Evolutionary conservation across 2,888 invertebrate species (phyloP).

Genomic region (Papilio elwesi): DNA sequence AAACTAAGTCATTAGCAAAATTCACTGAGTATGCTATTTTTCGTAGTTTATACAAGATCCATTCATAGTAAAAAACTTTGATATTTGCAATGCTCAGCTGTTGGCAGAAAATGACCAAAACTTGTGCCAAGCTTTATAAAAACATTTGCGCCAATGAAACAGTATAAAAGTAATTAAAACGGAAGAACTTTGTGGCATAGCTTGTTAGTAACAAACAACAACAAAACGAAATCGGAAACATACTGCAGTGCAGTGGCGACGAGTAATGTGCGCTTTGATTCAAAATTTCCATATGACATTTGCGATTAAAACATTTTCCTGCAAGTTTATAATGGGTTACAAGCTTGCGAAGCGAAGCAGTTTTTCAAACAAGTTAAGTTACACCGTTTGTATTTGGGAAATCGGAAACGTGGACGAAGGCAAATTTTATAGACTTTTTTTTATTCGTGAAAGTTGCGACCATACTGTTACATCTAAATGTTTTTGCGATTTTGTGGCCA

Average conservation of each 20-base stretch:
- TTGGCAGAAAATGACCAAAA: conserved; percentile 16
- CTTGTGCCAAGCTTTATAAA: conserved; percentile 28
- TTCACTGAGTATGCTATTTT: background rate
- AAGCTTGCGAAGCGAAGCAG: background rate
- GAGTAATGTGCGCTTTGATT: conserved; percentile 5
- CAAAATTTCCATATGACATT: conserved; percentile 18
- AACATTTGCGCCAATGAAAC: conserved; percentile 30
- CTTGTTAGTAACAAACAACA: conserved; percentile 35
- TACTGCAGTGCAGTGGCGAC: conserved; percentile 30
- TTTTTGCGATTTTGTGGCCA: too few relatives aligned
- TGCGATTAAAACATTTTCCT: background rate
- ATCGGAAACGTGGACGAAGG: background rate
- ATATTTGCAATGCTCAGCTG: conserved; percentile 6
- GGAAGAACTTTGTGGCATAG: conserved; percentile 28
- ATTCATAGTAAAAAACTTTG: conserved; percentile 12
- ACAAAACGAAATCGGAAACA: conserved; percentile 27
- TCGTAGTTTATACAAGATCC: background rate
- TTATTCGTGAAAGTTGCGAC: too few relatives aligned
- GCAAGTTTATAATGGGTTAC: background rate
- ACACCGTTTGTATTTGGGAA: background rate
- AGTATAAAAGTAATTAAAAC: conserved; percentile 35
- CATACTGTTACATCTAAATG: too few relatives aligned
- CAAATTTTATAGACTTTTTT: too few relatives aligned
- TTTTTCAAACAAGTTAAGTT: background rate
- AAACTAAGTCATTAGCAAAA: background rate